A percentile compares a stretch with the other conserved stretches of the same genome.
These are phyloP conservation scores for Megalurothrips usitatus DNA, from an alignment of 2,888 invertebrate genomes.

Conservation along the genomic window DNA sequence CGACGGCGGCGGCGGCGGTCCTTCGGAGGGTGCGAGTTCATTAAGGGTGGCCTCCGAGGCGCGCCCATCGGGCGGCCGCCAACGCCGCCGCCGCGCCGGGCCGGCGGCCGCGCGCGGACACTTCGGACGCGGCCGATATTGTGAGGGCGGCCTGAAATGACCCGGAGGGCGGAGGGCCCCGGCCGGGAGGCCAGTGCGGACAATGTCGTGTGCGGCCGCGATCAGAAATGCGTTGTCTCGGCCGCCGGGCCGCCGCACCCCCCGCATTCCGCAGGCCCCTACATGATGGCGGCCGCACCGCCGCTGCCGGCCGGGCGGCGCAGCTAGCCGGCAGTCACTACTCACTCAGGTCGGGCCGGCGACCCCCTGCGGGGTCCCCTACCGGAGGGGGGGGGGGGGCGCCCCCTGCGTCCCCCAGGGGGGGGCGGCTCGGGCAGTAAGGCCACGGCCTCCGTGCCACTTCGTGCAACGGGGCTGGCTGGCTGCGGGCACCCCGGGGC, in stretches of 20 bases:
- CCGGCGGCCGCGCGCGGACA: not conserved
- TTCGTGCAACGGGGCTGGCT: too few species aligned
- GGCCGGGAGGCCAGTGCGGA: not conserved
- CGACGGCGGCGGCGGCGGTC: too few species aligned
- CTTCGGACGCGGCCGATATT: not conserved
- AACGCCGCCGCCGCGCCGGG: not conserved
- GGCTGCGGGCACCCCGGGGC: too few species aligned
- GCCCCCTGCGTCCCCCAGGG: too few species aligned
- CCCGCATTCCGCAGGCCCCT: not conserved
- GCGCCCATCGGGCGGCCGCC: not conserved
- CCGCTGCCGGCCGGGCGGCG: too few species aligned
- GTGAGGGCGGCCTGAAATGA: too few species aligned
- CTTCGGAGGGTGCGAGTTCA: too few species aligned
- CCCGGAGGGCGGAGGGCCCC: not conserved
- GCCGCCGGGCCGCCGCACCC: not conserved
- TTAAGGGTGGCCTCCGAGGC: too few species aligned
- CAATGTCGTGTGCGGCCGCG: slow-evolving; percentile 13
- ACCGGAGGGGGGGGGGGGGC: too few species aligned
- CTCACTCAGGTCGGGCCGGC: not conserved
- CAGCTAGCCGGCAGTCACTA: not conserved
- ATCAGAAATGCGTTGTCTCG: not conserved
- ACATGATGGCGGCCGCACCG: not conserved
- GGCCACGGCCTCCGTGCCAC: too few species aligned
- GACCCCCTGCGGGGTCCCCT: too few species aligned
- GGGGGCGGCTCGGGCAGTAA: too few species aligned